Base-by-base conservation (phyloP, 2,888 invertebrate species). In the Drosophila eohydei region DNA sequence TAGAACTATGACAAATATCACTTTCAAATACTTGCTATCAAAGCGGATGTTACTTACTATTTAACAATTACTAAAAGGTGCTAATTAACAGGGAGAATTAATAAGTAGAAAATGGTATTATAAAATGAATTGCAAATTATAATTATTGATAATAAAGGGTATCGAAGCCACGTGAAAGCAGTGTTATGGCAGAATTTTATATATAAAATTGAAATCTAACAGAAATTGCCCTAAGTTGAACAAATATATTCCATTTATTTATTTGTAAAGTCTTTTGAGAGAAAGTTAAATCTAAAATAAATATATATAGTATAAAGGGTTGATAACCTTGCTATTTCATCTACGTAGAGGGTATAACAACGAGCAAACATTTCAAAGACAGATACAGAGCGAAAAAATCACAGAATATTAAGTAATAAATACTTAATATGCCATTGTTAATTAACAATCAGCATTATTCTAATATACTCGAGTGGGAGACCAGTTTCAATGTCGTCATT, bases 401-500 rank as follows among this genome's bases (percentile, higher is more conserved):
- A 63, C 48, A 55, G 44, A 57, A 44, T 32, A 46, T 50, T 51
- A 26, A 56, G 44, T 16, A 54, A 30, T 40, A 52, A 64, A 54
- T 67, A 41, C 41, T 63, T 63, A 65, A 63, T 63, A 66, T 54
- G 46, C 62, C 62, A 78, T 69, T 76, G 67, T 62, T 77, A 83
- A 76, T 77, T 69, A 62, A 26, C 54, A 65, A 63, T 46, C 44
- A 40, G 21, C 70, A 57, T 36, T n/a, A 26, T 43, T 57, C 46
- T 40, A 65, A 11, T 50, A 50, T 50, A 21, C 9, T 34, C 14
- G 12, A 9, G 4, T 9, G 14, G 12, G 3, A 74, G 74, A 83
- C 79, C 77, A 50, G 83, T 84, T 87, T 32, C 38, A 62, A 81
- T 65, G 67, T 71, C 83, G 84, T 88, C 79, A 88, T 67, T 59